phyloP scores from a whole-genome alignment of 2,888 invertebrate genomes.

The Acanthopleura granulata region DNA sequence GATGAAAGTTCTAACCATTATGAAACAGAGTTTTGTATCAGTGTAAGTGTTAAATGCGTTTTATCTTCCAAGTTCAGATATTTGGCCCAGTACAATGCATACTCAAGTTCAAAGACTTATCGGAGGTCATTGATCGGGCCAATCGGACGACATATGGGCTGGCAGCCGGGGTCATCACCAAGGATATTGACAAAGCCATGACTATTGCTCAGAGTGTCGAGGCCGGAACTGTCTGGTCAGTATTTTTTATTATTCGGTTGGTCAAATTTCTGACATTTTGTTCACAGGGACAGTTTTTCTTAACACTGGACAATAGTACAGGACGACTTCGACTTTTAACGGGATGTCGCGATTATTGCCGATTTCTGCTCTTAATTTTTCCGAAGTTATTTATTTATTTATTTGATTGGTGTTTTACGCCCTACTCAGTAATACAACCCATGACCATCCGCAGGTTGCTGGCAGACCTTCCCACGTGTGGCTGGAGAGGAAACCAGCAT shows the following conservation, averaged over 20 bases:
- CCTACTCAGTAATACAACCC: too few relatives aligned
- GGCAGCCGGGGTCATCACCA: slow-evolving; percentile 86
- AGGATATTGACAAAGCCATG: slow-evolving; percentile 82
- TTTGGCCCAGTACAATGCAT: slow-evolving; percentile 92
- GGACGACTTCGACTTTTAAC: too few relatives aligned
- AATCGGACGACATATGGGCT: slow-evolving; percentile 86
- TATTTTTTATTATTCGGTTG: too few relatives aligned
- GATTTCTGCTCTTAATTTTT: not conserved
- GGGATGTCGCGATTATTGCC: too few relatives aligned
- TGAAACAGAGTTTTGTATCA: too few relatives aligned
- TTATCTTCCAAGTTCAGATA: slow-evolving; percentile 74
- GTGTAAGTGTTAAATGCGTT: not conserved
- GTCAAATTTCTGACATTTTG: too few relatives aligned
- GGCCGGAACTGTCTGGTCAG: slow-evolving; percentile 85
- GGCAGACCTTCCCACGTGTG: too few relatives aligned
- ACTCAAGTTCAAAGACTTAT: slow-evolving; percentile 83
- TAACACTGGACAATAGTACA: too few relatives aligned
- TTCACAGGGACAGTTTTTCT: too few relatives aligned
- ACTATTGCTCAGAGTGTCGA: slow-evolving; percentile 81
- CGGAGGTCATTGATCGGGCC: slow-evolving; percentile 86
- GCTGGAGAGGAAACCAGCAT: too few relatives aligned
- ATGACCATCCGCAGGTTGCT: too few relatives aligned
- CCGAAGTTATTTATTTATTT: not conserved
- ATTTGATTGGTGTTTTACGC: not conserved
- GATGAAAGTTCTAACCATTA: too few relatives aligned